Evolutionary conservation across 2,113 vertebrate species (phyloP).

Genomic region (Apeltes quadracus): DNA sequence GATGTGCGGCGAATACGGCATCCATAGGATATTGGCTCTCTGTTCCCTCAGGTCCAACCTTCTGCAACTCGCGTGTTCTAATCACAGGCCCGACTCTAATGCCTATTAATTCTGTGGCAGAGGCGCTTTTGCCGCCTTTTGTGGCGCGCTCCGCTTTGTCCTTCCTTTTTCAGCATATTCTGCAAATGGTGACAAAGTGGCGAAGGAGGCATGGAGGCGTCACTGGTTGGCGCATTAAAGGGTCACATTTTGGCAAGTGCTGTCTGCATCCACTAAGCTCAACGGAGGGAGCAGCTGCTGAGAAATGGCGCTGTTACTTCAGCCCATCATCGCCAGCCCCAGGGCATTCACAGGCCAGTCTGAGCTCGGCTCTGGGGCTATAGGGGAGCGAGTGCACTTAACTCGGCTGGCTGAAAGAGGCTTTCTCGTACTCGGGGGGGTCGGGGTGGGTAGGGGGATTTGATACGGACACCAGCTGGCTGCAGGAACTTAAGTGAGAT

Average conservation of each 20-base stretch:
- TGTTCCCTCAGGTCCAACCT: slow-evolving; percentile 37
- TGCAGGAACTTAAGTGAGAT: slow-evolving; percentile 75
- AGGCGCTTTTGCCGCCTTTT: slow-evolving; percentile 30
- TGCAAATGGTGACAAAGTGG: slow-evolving; percentile 57
- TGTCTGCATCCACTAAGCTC: slow-evolving; percentile 49
- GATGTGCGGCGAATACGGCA: slow-evolving; percentile 52
- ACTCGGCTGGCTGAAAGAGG: slow-evolving; percentile 69
- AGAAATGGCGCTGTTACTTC: slow-evolving; percentile 65
- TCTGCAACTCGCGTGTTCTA: slow-evolving; percentile 62
- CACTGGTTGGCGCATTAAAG: slow-evolving; percentile 58
- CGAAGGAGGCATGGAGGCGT: slow-evolving; percentile 49
- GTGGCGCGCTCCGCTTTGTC: slow-evolving; percentile 37
- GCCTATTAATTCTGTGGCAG: slow-evolving; percentile 44
- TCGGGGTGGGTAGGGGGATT: slow-evolving; percentile 38
- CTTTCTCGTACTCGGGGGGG: slow-evolving; percentile 59
- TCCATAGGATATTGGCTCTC: slow-evolving; percentile 42
- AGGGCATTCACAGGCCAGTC: slow-evolving; percentile 68
- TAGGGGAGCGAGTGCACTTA: slow-evolving; percentile 71
- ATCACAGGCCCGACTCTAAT: slow-evolving; percentile 61
- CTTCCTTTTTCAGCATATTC: slow-evolving; percentile 45
- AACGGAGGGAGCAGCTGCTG: slow-evolving; percentile 69
- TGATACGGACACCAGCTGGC: slow-evolving; percentile 71
- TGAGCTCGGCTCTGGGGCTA: slow-evolving; percentile 70
- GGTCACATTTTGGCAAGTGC: slow-evolving; percentile 60
- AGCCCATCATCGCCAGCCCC: slow-evolving; percentile 71